A percentile compares a stretch with the other conserved stretches of the same genome.
phyloP scores from a whole-genome alignment of 2,888 invertebrate genomes.

The Xestia ashworthii region DNA sequence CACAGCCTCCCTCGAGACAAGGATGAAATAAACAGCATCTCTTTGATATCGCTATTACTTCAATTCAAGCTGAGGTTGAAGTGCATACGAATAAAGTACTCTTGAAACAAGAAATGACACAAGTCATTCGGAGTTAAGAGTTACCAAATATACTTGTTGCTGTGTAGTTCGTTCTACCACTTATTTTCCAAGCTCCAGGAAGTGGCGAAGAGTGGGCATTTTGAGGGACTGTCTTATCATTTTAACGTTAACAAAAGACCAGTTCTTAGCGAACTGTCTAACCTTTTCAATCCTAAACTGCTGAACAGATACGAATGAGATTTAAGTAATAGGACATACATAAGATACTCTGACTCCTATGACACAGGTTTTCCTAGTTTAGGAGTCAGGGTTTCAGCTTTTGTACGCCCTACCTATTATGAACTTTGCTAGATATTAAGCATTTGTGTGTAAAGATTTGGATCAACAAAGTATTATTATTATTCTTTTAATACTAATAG shows the following conservation, averaged over 20 bases:
- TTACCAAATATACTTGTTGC: neutral
- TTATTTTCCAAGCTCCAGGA: neutral
- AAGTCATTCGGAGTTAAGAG: neutral
- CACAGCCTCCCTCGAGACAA: slow-evolving; percentile 1
- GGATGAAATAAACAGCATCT: slow-evolving; percentile 9
- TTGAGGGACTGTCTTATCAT: neutral
- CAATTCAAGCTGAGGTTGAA: slow-evolving; percentile 9
- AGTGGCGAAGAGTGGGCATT: neutral
- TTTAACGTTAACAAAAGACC: too few species aligned
- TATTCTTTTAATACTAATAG: neutral
- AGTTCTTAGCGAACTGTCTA: neutral
- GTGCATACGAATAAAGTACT: slow-evolving; percentile 20
- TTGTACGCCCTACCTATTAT: too few species aligned
- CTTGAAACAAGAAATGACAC: neutral
- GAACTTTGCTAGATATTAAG: too few species aligned
- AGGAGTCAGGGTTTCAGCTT: too few species aligned
- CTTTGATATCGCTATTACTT: slow-evolving; percentile 16
- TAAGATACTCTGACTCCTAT: too few species aligned
- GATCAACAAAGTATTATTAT: too few species aligned
- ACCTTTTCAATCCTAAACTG: neutral
- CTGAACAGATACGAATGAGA: neutral
- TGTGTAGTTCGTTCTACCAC: neutral
- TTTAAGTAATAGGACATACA: neutral
- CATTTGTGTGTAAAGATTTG: too few species aligned
- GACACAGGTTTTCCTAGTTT: too few species aligned